Conservation (phyloP, 2,797 vertebrate genomes). For the Arrhamphus sclerolepis region DNA sequence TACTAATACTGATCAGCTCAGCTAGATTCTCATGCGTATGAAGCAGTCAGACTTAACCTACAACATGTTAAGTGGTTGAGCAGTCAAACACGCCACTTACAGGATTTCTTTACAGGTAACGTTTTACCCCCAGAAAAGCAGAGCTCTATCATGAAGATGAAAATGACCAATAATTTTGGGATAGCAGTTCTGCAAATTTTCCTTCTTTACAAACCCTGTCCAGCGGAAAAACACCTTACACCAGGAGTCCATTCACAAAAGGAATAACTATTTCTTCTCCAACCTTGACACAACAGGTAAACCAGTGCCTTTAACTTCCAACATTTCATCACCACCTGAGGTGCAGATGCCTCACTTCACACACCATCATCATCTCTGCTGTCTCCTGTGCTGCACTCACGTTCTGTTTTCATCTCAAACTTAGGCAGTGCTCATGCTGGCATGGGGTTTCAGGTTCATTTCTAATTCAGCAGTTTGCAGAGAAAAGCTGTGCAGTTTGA, state of each 20-base stretch:
- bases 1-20: no score
- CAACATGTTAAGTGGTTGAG: background rate
- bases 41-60: no score
- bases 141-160: background rate
- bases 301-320: constrained; percentile 54
- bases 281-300: constrained; percentile 55
- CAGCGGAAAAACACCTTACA: constrained; percentile 48
- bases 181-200: constrained; percentile 25
- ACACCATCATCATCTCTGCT: constrained; percentile 46
- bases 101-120: background rate
- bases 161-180: constrained; percentile 4
- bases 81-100: constrained; percentile 1
- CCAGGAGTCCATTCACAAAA: constrained; percentile 52
- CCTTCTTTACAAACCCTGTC: constrained; percentile 42
- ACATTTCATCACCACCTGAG: constrained; percentile 51
- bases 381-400: constrained; percentile 61
- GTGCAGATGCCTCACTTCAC: constrained; percentile 57
- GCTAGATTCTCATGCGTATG: no score
- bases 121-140: background rate
- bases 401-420: constrained; percentile 69
- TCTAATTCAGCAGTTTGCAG: constrained; percentile 72
- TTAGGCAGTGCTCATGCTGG: constrained; percentile 48
- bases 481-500: constrained; percentile 38
- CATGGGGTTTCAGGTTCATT: constrained; percentile 57
- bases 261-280: constrained; percentile 56